These are phyloP conservation scores for Chunga burmeisteri DNA, from an alignment of 2,113 vertebrate genomes.

Conservation along the genomic window DNA sequence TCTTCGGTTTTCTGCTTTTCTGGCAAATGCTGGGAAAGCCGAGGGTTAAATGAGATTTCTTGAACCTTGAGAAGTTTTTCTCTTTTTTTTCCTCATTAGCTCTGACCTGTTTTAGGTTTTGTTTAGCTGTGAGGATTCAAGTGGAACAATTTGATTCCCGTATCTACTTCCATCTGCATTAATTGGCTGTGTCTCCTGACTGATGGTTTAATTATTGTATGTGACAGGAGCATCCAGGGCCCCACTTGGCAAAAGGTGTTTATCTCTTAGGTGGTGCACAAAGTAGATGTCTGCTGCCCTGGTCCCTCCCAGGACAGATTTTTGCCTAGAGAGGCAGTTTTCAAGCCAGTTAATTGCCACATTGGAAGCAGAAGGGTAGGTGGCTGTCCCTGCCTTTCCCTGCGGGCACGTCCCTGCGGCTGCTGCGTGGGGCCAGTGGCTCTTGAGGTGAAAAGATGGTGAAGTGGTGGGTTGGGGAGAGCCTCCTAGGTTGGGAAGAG, in stretches of 20 bases:
- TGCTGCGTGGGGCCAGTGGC: background rate
- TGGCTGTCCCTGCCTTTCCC: background rate
- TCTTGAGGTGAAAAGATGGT: background rate
- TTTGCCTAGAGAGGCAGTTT: slow-evolving; percentile 56
- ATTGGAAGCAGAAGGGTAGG: background rate
- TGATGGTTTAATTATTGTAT: background rate
- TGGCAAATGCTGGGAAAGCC: background rate
- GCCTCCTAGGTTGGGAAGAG: background rate
- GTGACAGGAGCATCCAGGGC: background rate
- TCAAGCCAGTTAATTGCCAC: background rate
- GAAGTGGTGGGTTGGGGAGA: background rate
- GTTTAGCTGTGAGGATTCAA: background rate
- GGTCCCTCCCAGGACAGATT: background rate
- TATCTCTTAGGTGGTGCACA: background rate
- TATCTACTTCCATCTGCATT: background rate
- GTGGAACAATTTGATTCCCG: background rate
- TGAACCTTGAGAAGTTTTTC: background rate
- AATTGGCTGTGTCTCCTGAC: background rate
- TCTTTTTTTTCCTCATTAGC: background rate
- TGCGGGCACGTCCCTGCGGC: background rate
- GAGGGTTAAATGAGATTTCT: background rate
- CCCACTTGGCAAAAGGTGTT: background rate
- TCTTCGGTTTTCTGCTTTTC: background rate
- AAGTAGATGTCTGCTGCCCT: background rate
- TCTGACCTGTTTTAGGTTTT: background rate